Conservation (phyloP, 2,888 invertebrate species). For the Polietes domitor region DNA sequence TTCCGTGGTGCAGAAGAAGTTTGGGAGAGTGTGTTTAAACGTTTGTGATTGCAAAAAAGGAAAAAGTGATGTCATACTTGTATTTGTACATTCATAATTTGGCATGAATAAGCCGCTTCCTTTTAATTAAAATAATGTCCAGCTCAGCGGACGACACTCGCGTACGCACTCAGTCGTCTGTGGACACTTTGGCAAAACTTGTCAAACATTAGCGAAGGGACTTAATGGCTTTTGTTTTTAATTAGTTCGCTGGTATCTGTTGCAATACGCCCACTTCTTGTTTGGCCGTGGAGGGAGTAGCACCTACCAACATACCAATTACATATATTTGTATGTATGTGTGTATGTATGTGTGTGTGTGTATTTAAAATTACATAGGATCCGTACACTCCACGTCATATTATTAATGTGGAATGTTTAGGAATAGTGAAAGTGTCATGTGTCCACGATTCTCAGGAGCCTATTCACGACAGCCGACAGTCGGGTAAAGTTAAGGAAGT, state of each 20-base stretch:
- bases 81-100: neutral
- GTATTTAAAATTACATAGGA: no score
- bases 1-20: neutral
- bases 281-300: neutral
- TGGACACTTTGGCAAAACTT: neutral
- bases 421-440: no score
- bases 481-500: no score
- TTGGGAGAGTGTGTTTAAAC: neutral
- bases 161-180: neutral
- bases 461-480: no score
- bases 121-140: neutral
- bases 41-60: neutral
- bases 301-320: neutral
- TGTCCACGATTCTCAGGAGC: no score
- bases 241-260: neutral
- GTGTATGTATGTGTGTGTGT: no score
- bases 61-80: slow-evolving; percentile 31
- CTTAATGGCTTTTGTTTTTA: neutral
- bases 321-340: neutral
- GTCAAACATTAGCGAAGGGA: neutral
- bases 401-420: no score
- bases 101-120: neutral
- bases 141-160: neutral
- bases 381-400: no score
- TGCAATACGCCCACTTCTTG: neutral